These are phyloP conservation scores for Macroramphosus scolopax DNA, from an alignment of 2,797 vertebrate species.

Conservation along the genomic window DNA sequence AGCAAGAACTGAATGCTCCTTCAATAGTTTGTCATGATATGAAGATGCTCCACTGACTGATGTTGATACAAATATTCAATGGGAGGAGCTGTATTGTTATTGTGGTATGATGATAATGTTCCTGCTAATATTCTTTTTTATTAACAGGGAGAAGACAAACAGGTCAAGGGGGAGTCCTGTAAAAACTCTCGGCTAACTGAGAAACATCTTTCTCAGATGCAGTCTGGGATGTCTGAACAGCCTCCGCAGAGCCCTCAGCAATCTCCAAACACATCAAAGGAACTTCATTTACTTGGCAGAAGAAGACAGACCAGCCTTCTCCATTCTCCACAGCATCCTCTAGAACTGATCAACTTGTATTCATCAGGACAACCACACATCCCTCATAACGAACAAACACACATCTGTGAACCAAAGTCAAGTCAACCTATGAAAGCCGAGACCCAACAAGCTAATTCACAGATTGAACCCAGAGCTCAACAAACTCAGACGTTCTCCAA, in stretches of 20 bases:
- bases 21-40: too few relatives aligned
- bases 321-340: constrained; percentile 14
- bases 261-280: constrained; percentile 8
- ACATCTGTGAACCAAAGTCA: constrained; percentile 3
- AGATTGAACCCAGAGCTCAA: too few relatives aligned
- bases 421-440: too few relatives aligned
- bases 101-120: constrained; percentile 9
- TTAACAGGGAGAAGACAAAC: constrained; percentile 55
- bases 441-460: too few relatives aligned
- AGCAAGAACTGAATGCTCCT: too few relatives aligned
- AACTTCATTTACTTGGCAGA: constrained; percentile 8
- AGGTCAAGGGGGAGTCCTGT: constrained; percentile 16
- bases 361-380: constrained; percentile 22
- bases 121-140: constrained; percentile 42
- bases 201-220: constrained; percentile 49
- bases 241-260: constrained; percentile 32
- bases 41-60: too few relatives aligned
- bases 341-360: constrained; percentile 31
- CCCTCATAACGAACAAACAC: constrained; percentile 14
- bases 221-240: constrained; percentile 44
- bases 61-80: too few relatives aligned
- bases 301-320: constrained; percentile 17
- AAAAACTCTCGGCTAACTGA: constrained; percentile 29
- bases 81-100: too few relatives aligned
- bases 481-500: too few relatives aligned